Evolutionary conservation across 2,113 vertebrate species (phyloP).

Genomic region (Ursus arctos): DNA sequence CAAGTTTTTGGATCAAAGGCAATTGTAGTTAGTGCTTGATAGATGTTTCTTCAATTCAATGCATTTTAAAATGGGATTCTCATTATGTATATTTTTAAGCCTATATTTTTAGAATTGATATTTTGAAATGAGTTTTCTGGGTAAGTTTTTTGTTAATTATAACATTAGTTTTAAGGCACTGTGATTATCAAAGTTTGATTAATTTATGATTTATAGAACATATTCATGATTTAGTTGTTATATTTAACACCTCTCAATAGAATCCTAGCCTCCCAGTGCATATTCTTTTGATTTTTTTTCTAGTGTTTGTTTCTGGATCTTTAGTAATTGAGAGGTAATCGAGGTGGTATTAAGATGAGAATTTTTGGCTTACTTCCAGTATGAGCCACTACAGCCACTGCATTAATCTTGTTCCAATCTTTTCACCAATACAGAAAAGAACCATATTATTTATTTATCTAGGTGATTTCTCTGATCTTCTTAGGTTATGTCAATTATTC

Average conservation of each 20-base stretch:
- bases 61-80: not conserved
- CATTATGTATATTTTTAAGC: not conserved
- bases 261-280: not conserved
- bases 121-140: not conserved
- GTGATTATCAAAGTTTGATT: not conserved
- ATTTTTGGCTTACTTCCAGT: not conserved
- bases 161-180: not conserved
- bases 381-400: not conserved
- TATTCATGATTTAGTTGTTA: not conserved
- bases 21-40: not conserved
- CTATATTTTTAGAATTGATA: not conserved
- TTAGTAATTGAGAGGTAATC: not conserved
- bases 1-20: not conserved
- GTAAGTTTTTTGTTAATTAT: not conserved
- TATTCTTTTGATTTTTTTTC: not conserved
- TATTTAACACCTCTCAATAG: not conserved
- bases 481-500: constrained; percentile 40
- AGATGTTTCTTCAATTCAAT: not conserved
- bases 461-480: not conserved
- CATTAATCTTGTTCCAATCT: not conserved
- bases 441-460: not conserved
- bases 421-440: not conserved
- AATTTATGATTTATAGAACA: not conserved
- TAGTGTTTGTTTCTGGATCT: not conserved
- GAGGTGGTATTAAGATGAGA: not conserved